phyloP scores from a whole-genome alignment of 1,140 invertebrate genomes.

The Leptinotarsa undecemlineata region DNA sequence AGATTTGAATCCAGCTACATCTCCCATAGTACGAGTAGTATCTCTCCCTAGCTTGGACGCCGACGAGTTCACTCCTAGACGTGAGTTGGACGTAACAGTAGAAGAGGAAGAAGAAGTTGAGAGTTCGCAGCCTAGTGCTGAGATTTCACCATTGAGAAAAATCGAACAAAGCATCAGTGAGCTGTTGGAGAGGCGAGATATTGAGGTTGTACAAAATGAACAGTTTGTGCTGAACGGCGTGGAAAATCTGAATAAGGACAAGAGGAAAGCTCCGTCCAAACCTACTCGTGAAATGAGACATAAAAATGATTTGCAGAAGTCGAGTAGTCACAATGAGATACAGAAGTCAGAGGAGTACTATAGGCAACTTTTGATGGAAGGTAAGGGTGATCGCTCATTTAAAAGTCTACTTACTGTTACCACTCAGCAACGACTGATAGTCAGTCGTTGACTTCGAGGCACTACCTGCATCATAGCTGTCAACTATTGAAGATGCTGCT shows the following conservation, averaged over 20 bases:
- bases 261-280: constrained; percentile 55
- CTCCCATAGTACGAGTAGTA: constrained; percentile 64
- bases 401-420: too few relatives aligned
- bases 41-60: constrained; percentile 66
- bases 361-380: constrained; percentile 58
- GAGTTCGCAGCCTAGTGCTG: constrained; percentile 58
- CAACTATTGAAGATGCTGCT: too few relatives aligned
- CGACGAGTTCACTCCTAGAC: constrained; percentile 58
- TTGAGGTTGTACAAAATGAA: constrained; percentile 52
- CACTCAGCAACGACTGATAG: too few relatives aligned
- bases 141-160: constrained; percentile 64
- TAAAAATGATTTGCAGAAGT: constrained; percentile 63
- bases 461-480: too few relatives aligned
- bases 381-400: constrained; percentile 29
- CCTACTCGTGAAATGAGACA: constrained; percentile 55
- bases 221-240: constrained; percentile 42
- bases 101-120: constrained; percentile 69
- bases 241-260: constrained; percentile 39
- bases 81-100: constrained; percentile 60
- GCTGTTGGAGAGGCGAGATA: constrained; percentile 59
- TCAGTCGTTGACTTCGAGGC: too few relatives aligned
- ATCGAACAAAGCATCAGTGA: constrained; percentile 70
- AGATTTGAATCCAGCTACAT: constrained; percentile 56
- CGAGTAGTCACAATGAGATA: constrained; percentile 63
- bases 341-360: constrained; percentile 61